Conservation (phyloP, 2,797 vertebrate species). For the Leucoraja ocellata region DNA sequence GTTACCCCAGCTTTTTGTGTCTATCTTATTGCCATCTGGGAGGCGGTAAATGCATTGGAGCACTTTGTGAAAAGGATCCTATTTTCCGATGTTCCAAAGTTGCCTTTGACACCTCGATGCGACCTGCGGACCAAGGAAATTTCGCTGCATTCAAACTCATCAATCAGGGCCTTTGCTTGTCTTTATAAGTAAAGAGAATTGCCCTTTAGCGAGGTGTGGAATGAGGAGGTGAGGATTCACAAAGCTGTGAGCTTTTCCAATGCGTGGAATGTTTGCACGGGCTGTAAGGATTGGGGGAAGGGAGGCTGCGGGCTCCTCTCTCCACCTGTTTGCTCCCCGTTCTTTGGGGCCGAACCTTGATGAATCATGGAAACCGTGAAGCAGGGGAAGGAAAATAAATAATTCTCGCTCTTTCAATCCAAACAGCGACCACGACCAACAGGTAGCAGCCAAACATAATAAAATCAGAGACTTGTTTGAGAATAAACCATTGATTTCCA, state of each 20-base stretch:
- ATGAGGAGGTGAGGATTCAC: neutral
- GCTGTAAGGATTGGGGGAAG: neutral
- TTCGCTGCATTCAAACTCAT: neutral
- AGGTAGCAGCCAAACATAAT: neutral
- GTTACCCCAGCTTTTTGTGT: too few species aligned
- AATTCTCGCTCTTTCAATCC: neutral
- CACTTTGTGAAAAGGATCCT: neutral
- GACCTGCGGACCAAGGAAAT: neutral
- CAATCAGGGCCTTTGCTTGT: slow-evolving; percentile 6
- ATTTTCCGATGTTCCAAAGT: neutral
- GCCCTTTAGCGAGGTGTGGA: neutral
- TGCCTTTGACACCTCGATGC: neutral
- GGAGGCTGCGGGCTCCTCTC: neutral
- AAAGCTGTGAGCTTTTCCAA: neutral
- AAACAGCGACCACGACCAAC: neutral
- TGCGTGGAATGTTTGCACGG: neutral
- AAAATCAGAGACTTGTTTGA: neutral
- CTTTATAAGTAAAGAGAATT: slow-evolving; percentile 9
- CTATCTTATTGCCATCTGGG: neutral
- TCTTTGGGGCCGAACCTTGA: neutral
- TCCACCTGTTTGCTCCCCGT: neutral
- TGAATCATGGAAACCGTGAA: neutral
- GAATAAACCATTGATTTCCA: slow-evolving; percentile 23
- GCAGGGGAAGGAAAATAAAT: neutral
- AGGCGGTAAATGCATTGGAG: neutral